Conservation (phyloP, 1,140 invertebrate species). For the Sinonovacula constricta region DNA sequence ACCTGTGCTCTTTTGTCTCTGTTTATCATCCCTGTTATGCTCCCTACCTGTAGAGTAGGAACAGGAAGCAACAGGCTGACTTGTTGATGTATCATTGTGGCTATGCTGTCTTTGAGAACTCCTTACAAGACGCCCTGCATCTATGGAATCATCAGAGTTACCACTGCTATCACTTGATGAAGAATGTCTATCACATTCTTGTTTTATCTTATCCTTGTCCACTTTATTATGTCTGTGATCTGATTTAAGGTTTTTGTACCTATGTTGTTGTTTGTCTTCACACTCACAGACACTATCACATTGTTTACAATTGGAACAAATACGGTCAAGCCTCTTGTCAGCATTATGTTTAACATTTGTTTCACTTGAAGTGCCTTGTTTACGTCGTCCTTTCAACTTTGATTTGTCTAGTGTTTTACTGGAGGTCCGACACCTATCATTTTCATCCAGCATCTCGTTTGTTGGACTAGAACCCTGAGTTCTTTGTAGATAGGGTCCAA, state of each 20-base stretch:
- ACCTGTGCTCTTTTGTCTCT: background rate
- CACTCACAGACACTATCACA: background rate
- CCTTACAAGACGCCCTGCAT: too few species aligned
- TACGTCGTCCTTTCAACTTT: slow-evolving; percentile 27
- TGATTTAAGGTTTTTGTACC: background rate
- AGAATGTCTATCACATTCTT: too few species aligned
- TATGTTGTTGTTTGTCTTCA: background rate
- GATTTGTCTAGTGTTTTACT: slow-evolving; percentile 19
- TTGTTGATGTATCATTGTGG: too few species aligned
- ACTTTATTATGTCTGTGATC: background rate
- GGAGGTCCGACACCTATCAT: background rate
- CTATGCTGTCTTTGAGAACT: too few species aligned
- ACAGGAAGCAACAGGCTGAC: too few species aligned
- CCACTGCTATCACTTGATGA: too few species aligned
- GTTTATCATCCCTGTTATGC: too few species aligned
- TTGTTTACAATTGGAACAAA: background rate
- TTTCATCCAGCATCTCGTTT: slow-evolving; percentile 17
- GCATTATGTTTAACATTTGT: background rate
- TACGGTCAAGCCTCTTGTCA: background rate
- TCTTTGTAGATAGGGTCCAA: slow-evolving; percentile 54
- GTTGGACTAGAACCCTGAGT: background rate
- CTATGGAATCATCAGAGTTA: too few species aligned
- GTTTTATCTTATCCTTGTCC: background rate
- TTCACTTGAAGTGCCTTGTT: background rate
- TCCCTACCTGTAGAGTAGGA: too few species aligned